A percentile compares a stretch with the other conserved stretches of the same genome.
These are phyloP conservation scores for Drosophila truncata DNA, from an alignment of 1,140 invertebrate genomes.

Conservation along the genomic window DNA sequence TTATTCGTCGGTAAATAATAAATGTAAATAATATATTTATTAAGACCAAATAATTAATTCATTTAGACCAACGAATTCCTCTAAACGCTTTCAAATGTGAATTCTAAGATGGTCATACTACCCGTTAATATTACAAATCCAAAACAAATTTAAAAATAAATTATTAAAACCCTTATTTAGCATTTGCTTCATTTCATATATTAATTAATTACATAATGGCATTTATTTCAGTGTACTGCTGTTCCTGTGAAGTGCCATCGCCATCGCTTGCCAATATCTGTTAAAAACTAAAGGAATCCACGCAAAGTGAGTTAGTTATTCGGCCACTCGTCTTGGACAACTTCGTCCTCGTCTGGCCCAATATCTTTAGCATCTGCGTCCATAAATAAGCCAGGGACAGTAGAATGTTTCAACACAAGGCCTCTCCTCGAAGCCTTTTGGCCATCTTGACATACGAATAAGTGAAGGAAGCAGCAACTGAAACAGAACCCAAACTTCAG, in stretches of 20 bases:
- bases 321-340: slow-evolving; percentile 34
- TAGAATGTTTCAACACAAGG: slow-evolving; percentile 68
- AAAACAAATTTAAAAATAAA: too few relatives aligned
- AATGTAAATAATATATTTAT: too few relatives aligned
- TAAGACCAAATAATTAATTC: too few relatives aligned
- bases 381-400: slow-evolving; percentile 81
- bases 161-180: too few relatives aligned
- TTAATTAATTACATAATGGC: not conserved
- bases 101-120: too few relatives aligned
- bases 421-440: slow-evolving; percentile 28
- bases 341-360: slow-evolving; percentile 74
- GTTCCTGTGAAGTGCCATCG: slow-evolving; percentile 71
- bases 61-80: too few relatives aligned
- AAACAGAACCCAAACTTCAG: slow-evolving; percentile 18
- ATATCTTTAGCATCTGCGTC: slow-evolving; percentile 80
- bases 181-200: not conserved
- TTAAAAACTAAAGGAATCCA: slow-evolving; percentile 44
- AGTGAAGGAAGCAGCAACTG: slow-evolving; percentile 37
- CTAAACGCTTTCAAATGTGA: too few relatives aligned
- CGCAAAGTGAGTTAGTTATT: slow-evolving; percentile 39
- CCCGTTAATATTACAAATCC: too few relatives aligned
- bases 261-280: slow-evolving; percentile 67
- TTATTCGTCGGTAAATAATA: too few relatives aligned
- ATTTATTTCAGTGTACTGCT: slow-evolving; percentile 23
- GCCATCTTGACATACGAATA: slow-evolving; percentile 63